A percentile compares a stretch with the other conserved stretches of the same genome.
Conservation (phyloP, 35 echinoderm and acorn worm species). For the Anneissia japonica region DNA sequence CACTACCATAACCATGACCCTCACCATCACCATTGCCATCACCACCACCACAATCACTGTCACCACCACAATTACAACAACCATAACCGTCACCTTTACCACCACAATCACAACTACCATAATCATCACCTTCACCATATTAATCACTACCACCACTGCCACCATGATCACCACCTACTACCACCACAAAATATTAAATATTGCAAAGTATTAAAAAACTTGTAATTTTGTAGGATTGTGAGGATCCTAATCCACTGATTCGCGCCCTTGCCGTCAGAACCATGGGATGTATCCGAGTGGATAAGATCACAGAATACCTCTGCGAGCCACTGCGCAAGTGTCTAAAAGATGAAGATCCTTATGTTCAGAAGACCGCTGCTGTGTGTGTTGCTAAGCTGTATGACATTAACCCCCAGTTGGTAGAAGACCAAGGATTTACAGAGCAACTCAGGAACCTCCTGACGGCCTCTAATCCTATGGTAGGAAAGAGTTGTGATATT, state of each 20-base stretch:
- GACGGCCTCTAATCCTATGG: slow-evolving; percentile 95
- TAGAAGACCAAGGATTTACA: slow-evolving; percentile 97
- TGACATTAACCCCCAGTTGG: slow-evolving; percentile 93
- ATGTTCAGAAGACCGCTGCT: slow-evolving; percentile 96
- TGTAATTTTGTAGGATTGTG: slow-evolving; percentile 65
- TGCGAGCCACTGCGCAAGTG: slow-evolving; percentile 95
- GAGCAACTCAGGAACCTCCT: slow-evolving; percentile 89
- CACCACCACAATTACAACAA: no score
- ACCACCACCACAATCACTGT: no score
- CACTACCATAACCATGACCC: no score
- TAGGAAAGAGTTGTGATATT: slow-evolving; percentile 11
- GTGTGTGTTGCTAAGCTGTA: slow-evolving; percentile 96
- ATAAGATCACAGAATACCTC: slow-evolving; percentile 98
- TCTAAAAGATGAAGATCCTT: slow-evolving; percentile 95
- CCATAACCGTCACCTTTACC: no score
- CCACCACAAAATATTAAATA: no score
- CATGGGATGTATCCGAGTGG: slow-evolving; percentile 99
- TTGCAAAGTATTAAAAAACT: neutral
- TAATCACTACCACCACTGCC: no score
- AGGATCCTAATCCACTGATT: slow-evolving; percentile 90
- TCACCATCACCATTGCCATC: no score
- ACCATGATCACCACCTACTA: no score
- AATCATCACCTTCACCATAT: no score
- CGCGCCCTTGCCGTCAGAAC: slow-evolving; percentile 88
- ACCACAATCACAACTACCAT: no score